Conservation (phyloP, 2,888 invertebrate genomes). For the Megamerina dolium region DNA sequence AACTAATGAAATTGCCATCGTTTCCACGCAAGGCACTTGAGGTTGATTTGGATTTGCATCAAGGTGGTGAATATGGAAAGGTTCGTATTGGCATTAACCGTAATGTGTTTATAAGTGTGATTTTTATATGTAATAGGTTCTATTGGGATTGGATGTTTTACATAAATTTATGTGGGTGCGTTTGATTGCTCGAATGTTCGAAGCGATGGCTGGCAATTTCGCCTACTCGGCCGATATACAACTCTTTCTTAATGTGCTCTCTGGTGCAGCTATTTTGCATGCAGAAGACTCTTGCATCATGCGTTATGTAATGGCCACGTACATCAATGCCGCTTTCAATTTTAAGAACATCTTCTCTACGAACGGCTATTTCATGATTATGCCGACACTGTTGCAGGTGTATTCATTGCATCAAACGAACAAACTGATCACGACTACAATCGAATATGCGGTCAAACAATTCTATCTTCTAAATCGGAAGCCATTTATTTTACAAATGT, state of each 20-base stretch:
- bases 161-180: constrained; percentile 99
- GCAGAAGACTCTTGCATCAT: constrained; percentile 95
- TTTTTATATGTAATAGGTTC: constrained; percentile 58
- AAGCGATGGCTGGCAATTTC: constrained; percentile 96
- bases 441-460: constrained; percentile 97
- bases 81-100: constrained; percentile 45
- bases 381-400: constrained; percentile 93
- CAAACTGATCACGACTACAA: constrained; percentile 86
- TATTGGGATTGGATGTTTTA: constrained; percentile 87
- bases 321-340: constrained; percentile 95
- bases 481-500: constrained; percentile 98
- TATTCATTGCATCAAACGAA: constrained; percentile 98
- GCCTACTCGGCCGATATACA: constrained; percentile 96
- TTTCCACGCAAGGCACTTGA: constrained; percentile 98
- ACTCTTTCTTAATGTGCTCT: constrained; percentile 93
- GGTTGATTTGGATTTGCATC: constrained; percentile 88
- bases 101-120: not conserved
- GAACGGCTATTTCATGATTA: constrained; percentile 94
- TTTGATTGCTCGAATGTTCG: constrained; percentile 92
- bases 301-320: constrained; percentile 92
- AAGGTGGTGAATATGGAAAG: constrained; percentile 82
- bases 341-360: constrained; percentile 98
- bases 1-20: constrained; percentile 95
- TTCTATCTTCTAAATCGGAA: constrained; percentile 97
- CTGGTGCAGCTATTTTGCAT: constrained; percentile 92